Base-by-base conservation (phyloP, 1,140 invertebrate genomes). In the Brevipalpus yothersi region DNA sequence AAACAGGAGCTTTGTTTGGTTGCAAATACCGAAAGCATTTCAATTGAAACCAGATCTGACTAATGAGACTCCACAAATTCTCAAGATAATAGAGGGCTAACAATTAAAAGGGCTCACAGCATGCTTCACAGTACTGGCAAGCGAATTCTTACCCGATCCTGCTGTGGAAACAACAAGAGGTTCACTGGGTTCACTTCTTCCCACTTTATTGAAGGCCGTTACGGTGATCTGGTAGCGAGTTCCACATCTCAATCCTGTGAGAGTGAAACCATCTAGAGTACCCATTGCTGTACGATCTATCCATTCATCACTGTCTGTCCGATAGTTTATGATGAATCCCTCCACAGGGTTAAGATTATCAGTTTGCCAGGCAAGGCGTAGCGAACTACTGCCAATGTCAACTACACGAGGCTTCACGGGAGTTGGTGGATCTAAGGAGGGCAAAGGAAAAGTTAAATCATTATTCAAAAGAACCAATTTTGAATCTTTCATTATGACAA, bases 151-250 rank as follows among this genome's bases (percentile, higher is more conserved):
- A 67, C 66, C 63, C 19, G 61, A 41, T 1, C 67, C 67, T 40
- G 66, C 62, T 5, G 67, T 68, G 41, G 56, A 61, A 8, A 59
- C 61, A 3, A 59, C 42, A 9, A 67, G 60, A 15, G 65, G 60
- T 31, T 67, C 61, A 68, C 85, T 87, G 0, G 86, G 83, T 23
- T 86, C 72, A 0, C 86, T 85, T 59, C 84, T 86, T 13, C 85
- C 86, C 64, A 88, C 87, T 67, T 82, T 79, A 71, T 89, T 90
- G 69, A 83, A 86, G 7, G 86, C 85, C 0, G 83, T 86, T 42
- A 90, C 80, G 68, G 87, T 88, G 49, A 89, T 75, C 66, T 88
- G 82, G 69, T 90, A 90, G 21, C 80, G 76, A 0, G 84, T 86
- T 13, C 86, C 86, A 67, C 86, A 89, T 11, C 58, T 45, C 19